phyloP scores from a whole-genome alignment of 92 coral and sea anemone species.

The Heliopora coerulea region DNA sequence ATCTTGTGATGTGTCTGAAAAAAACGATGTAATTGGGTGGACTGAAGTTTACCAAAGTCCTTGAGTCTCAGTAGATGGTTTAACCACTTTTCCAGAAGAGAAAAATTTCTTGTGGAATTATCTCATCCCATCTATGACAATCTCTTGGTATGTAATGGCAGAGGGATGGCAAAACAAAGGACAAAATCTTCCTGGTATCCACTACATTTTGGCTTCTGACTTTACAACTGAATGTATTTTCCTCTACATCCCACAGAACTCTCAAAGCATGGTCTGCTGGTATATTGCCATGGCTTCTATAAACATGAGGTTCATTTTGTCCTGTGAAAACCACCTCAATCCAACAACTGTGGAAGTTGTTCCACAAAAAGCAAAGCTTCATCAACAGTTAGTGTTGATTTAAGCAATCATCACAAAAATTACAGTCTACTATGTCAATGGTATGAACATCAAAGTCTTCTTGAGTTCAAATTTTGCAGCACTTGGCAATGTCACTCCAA shows the following conservation, averaged over 20 bases:
- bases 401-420: slow-evolving; percentile 49
- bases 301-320: slow-evolving; percentile 30
- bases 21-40: slow-evolving; percentile 45
- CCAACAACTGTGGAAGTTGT: slow-evolving; percentile 23
- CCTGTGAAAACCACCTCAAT: slow-evolving; percentile 35
- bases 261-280: slow-evolving; percentile 30
- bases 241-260: slow-evolving; percentile 23
- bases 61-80: slow-evolving; percentile 30
- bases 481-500: slow-evolving; percentile 39
- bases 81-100: slow-evolving; percentile 45
- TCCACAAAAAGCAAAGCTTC: slow-evolving; percentile 5
- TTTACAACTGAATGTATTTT: slow-evolving; percentile 11
- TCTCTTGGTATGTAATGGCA: slow-evolving; percentile 46
- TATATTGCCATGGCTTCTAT: slow-evolving; percentile 3
- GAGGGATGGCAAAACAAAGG: slow-evolving; percentile 41
- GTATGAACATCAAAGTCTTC: slow-evolving; percentile 25
- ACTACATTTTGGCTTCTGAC: not conserved
- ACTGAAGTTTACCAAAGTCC: slow-evolving; percentile 21
- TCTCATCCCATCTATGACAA: slow-evolving; percentile 48
- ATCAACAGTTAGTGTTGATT: not conserved
- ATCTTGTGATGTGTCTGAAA: slow-evolving; percentile 50
- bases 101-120: slow-evolving; percentile 24
- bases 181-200: slow-evolving; percentile 38
- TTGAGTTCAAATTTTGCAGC: slow-evolving; percentile 39
- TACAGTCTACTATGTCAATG: slow-evolving; percentile 24